Base-by-base conservation (phyloP, 2,113 vertebrate species). In the Platysternon megacephalum region DNA sequence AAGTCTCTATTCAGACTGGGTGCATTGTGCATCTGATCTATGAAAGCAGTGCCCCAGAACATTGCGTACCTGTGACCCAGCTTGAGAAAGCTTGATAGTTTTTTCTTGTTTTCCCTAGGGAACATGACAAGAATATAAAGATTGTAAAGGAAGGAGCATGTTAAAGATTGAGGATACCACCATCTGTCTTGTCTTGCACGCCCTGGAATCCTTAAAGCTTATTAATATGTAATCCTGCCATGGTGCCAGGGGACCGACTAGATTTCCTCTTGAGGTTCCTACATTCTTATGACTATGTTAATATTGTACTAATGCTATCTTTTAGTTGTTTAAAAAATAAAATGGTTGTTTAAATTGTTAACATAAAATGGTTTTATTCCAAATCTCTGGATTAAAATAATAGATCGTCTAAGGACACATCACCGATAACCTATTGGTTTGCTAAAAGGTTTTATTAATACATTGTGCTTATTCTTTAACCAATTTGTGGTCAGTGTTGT, bases 51-150 rank as follows among this genome's bases (percentile, higher is more conserved):
- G 10, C 39, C 72, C 11, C 39, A 44, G 74, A 42, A 78, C 42
- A 44, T 24, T 26, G 39, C 21, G 5, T 28, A 24, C 6, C 42
- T 44, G 42, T 76, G 21, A 22, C 0, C 1, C 48, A 1, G 85
- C 91, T 93, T 39, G 76, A 29, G 46, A 32, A 55, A 76, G 8
- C 6, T 74, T 61, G 9, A 13, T 58, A 3, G 4, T 35, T 74
- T 85, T 85, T 80, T 76, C 4, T 2, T 39, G 74, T 80, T 1
- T 22, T 53, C 9, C 16, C 22, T 42, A 35, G 8, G 29, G 22
- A 92, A 84, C 74, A 79, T 32, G 81, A 13, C 76, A 32, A 81
- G 80, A 12, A 14, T 81, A 56, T 84, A 58, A 79, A 84, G 51
- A 84, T 86, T 92, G 24, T n/a, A 46, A 44, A 84, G 87, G 55